Evolutionary conservation across 2,113 vertebrate genomes (phyloP), one percentile per base, ranked within the genome.

Genomic region (Tympanuchus pallidicinctus): DNA sequence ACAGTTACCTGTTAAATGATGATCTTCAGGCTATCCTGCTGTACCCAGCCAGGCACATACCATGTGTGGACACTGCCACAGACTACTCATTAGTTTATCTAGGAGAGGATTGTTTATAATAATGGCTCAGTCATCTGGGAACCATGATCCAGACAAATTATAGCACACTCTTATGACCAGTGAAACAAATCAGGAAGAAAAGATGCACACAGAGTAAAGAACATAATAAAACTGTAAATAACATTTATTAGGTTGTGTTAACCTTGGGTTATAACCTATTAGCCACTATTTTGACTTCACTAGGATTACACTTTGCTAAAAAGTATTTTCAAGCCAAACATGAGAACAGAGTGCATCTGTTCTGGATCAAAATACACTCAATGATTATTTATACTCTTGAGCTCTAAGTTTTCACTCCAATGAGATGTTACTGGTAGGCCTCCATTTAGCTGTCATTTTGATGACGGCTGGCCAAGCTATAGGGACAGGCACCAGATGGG

Each of bases 71-170:
- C 73, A 88, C 0, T 81, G 91, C 82, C 80, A 86, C 59, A 65
- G 54, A 73, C 76, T n/a, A 84, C 11, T 84, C 70, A 77, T 61
- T 87, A 75, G 80, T 93, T 92, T 84, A 94, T 88, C 87, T 72
- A 27, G 40, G 67, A 83, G 69, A 88, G 59, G 82, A 90, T 83
- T 93, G 50, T 91, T 92, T 86, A 60, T 74, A 80, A 67, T 74
- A 95, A 93, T 54, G 69, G 82, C 40, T 92, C 82, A 78, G 73
- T 94, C 82, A 96, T 92, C 94, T 83, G 48, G 56, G 89, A 94
- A 95, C 89, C 57, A 72, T 1, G 1, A 86, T 74, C 64, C 82
- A 86, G 38, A 24, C 64, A 86, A 88, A 93, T 63, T 60, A 80
- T 2, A 91, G 65, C n/a, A 77, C 0, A 2, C 72, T 71, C 13